phyloP scores from a whole-genome alignment of 2,113 vertebrate genomes.

The Paralichthys olivaceus region DNA sequence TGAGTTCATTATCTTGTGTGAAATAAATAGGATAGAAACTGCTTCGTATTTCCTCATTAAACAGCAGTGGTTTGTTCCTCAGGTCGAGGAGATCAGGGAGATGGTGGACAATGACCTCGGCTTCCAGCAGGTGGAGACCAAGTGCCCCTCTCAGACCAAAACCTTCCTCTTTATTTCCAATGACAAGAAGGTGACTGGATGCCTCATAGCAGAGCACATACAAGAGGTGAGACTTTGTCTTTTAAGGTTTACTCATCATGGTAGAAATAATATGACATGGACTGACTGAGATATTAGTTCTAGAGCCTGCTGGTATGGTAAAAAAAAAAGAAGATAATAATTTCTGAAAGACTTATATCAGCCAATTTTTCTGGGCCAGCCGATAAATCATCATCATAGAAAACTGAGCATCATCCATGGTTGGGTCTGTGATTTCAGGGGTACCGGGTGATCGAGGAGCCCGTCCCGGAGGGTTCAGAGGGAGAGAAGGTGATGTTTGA shows the following conservation, averaged over 20 bases:
- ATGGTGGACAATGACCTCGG: constrained; percentile 99
- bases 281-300: too few relatives aligned
- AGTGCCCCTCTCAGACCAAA: constrained; percentile 96
- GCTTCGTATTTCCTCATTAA: not conserved
- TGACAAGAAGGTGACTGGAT: constrained; percentile 97
- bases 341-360: too few relatives aligned
- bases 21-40: not conserved
- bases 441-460: constrained; percentile 96
- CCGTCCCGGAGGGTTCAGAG: constrained; percentile 88
- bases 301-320: too few relatives aligned
- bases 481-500: constrained; percentile 95
- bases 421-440: constrained; percentile 81
- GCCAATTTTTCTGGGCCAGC: too few relatives aligned
- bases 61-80: not conserved
- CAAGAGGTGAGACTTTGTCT: constrained; percentile 88
- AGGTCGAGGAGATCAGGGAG: constrained; percentile 99
- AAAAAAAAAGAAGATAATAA: too few relatives aligned
- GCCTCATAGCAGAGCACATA: constrained; percentile 98
- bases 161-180: constrained; percentile 98
- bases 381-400: too few relatives aligned
- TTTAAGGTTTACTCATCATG: not conserved
- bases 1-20: not conserved
- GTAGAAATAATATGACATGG: not conserved
- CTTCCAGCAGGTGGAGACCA: constrained; percentile 95
- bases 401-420: not conserved